Percentiles rank a stretch among this genome's conserved stretches.
phyloP scores from a whole-genome alignment of 1,140 invertebrate species.

The Lepidurus couesii region DNA sequence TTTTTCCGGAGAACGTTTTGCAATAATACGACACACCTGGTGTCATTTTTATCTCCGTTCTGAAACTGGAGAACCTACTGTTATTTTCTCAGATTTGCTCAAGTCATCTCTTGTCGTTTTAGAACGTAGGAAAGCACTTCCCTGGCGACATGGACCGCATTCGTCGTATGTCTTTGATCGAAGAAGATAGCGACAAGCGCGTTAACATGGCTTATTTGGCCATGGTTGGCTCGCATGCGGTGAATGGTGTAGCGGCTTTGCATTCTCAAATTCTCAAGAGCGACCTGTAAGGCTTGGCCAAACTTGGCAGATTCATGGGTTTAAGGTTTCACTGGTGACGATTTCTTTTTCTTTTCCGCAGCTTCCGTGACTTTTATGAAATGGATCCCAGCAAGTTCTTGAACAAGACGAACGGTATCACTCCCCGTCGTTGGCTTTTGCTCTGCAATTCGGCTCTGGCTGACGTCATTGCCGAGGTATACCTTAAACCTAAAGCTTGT shows the following conservation, averaged over 20 bases:
- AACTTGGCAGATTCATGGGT: conserved; percentile 14
- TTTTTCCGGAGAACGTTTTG: too few species aligned
- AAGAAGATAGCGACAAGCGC: conserved; percentile 91
- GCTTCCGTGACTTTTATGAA: conserved; percentile 92
- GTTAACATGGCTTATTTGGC: conserved; percentile 97
- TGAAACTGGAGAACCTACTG: too few species aligned
- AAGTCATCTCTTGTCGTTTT: conserved; percentile 33
- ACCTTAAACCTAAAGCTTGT: background rate
- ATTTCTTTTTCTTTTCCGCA: conserved; percentile 40
- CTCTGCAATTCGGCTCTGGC: conserved; percentile 92
- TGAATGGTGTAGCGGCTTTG: conserved; percentile 95
- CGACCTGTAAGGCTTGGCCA: conserved; percentile 56
- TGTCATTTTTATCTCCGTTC: too few species aligned
- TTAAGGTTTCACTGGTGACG: conserved; percentile 23
- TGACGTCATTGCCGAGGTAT: conserved; percentile 86
- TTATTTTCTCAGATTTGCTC: too few species aligned
- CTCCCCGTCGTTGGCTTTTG: conserved; percentile 90
- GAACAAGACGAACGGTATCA: conserved; percentile 99
- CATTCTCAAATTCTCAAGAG: conserved; percentile 95
- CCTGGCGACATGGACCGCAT: conserved; percentile 81
- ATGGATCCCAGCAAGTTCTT: conserved; percentile 95
- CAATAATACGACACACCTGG: too few species aligned
- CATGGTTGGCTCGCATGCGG: conserved; percentile 93
- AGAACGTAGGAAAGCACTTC: conserved; percentile 63
- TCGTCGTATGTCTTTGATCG: conserved; percentile 88